Conservation (phyloP, 1,140 invertebrate species). For the Brachionus plicatilis region DNA sequence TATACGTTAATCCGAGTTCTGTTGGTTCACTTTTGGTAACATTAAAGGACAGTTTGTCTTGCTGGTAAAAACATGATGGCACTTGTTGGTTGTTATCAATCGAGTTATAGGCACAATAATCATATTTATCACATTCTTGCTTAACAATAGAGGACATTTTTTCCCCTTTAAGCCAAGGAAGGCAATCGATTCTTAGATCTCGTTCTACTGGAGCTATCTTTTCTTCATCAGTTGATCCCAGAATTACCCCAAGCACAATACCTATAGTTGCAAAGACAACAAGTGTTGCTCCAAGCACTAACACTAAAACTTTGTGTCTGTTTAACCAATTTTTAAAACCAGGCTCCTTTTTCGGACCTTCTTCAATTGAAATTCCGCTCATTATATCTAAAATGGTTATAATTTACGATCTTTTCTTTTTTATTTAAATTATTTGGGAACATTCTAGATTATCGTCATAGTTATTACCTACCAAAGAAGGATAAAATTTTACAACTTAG, state of each 20-base stretch:
- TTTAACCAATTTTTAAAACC: not conserved
- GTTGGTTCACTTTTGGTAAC: not conserved
- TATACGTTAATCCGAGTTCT: not conserved
- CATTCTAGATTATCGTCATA: not conserved
- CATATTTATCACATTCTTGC: not conserved
- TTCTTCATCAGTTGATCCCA: not conserved
- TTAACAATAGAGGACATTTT: not conserved
- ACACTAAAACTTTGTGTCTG: not conserved
- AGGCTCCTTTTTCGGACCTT: not conserved
- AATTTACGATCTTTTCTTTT: not conserved
- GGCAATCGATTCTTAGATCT: constrained; percentile 2
- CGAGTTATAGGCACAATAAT: not conserved
- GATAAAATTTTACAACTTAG: not conserved
- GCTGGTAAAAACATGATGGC: constrained; percentile 11
- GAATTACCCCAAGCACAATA: not conserved
- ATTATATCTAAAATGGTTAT: not conserved
- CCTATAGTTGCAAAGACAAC: not conserved
- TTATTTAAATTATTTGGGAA: not conserved
- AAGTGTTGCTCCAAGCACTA: not conserved
- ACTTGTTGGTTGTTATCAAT: constrained; percentile 17
- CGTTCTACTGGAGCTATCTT: not conserved
- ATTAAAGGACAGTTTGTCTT: not conserved
- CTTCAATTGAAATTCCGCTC: not conserved
- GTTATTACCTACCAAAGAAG: not conserved
- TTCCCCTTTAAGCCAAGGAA: constrained; percentile 12